Percentiles rank a stretch among this genome's conserved stretches.
Evolutionary conservation across 2,113 vertebrate species (phyloP).

Genomic region (Prochilodus magdalenae): DNA sequence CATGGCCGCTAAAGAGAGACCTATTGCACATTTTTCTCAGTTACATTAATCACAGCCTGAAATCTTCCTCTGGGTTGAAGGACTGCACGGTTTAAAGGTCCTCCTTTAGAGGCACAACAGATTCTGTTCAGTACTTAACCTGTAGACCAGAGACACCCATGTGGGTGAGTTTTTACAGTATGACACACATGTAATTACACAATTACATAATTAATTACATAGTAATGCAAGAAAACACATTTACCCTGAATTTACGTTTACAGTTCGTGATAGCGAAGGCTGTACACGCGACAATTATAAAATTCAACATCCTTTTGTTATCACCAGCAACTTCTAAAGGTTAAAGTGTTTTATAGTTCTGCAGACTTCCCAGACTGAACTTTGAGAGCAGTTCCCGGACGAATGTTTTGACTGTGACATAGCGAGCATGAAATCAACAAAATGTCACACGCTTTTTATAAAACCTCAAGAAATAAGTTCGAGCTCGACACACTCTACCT

Average conservation of each 20-base stretch:
- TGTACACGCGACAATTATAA: no score
- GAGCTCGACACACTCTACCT: constrained; percentile 75
- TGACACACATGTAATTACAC: neutral
- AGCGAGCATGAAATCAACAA: neutral
- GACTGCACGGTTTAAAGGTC: neutral
- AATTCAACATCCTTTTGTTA: neutral
- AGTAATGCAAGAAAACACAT: no score
- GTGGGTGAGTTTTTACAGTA: no score
- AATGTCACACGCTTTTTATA: neutral
- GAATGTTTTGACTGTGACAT: neutral
- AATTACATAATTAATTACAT: no score
- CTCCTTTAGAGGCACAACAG: neutral
- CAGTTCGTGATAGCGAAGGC: neutral
- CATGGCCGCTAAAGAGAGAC: neutral
- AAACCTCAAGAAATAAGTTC: no score
- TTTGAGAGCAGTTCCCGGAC: neutral
- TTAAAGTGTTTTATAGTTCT: neutral
- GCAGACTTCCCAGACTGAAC: neutral
- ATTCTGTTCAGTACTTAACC: neutral
- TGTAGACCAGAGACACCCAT: no score
- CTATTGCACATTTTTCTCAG: neutral
- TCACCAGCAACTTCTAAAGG: neutral
- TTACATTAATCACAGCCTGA: neutral
- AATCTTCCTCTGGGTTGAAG: neutral
- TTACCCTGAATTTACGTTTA: no score